Base-by-base conservation (phyloP, 1,140 invertebrate species). In the Lethocerus indicus region DNA sequence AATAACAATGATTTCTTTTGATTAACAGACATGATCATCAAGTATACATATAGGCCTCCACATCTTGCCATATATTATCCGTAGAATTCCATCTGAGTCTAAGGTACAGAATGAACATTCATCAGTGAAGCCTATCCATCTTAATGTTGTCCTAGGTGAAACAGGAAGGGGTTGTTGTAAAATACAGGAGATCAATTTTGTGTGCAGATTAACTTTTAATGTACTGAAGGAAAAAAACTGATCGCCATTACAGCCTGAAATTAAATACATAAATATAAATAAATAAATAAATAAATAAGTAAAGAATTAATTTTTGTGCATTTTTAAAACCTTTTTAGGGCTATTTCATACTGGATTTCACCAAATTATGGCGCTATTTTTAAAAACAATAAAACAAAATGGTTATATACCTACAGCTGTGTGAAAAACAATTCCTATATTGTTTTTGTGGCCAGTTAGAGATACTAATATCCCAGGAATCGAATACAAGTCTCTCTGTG, bases 61-160 rank as follows among this genome's bases (percentile, higher is more conserved):
- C 20, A 74, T 64, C 26, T 68, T 73, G 66, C 68, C 4, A 67
- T 67, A 47, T 6, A 81, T 78, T 37, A 88, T 60, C 47, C 73
- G 69, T 23, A 85, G 55, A 45, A 80, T 59, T 47, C 83, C 83
- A 59, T 72, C 66, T 47, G 73, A 71, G 73, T 87, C 82, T 59
- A 70, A 71, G 28, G 68, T 70, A 59, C 66, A 71, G n/a, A 73
- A 79, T 42, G 77, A 87, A 50, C 79, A 86, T 56, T 78, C 72
- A 62, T 89, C 86, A 1, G 80, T 76, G 59, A 83, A 81, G 36
- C 91, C 91, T 41, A 86, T 59, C 91, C 91, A 95, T 37, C 67
- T 62, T 13, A 94, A 60, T 35, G 71, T 75, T 0, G 79, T 67
- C 27, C 75, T 73, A 1, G 81, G 74, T 0, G 76, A 75, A 6